Evolutionary conservation across 2,888 invertebrate species (phyloP), one percentile per base, ranked within the genome.

Genomic region (Rhingia campestris): DNA sequence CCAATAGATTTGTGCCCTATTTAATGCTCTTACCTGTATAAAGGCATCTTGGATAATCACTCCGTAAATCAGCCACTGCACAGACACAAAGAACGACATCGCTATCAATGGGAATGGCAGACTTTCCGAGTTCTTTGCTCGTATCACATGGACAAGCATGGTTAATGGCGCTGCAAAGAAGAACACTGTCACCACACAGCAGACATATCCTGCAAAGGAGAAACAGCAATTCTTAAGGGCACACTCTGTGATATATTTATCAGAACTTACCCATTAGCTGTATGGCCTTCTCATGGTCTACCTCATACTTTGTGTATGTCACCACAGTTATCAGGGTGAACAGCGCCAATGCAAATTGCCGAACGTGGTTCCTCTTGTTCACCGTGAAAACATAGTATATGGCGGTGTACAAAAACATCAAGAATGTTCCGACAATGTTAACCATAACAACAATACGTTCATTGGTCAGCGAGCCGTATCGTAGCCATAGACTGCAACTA

Each of bases 11-110:
- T 22, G 22, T 22, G 22, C 22, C 22, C 22, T 30, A 49, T 7
- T 4, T 30, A 1, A 0, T 12, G 9, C 0, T 41, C 32, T 90
- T 92, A 97, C 97, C 93, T 95, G 94, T 88, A 98, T 94, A 92
- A 95, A 97, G 53, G 92, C 90, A 91, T 98, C 97, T 63, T 94
- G 92, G 86, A 96, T 93, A 56, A 97, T 92, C 63, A 94, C 90
- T 37, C 98, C 98, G 92, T 98, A 98, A 2, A 95, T 90, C 86
- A 95, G 94, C 98, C 98, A 98, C 87, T 97, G 94, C 32, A 94
- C 91, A 6, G 96, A 95, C 5, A 97, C 96, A 64, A 97, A 91
- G 90, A 97, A 95, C 43, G 96, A 96, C 89, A 96, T 94, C 49
- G 96, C 91, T 90, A 98, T 97, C 88, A 98, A 93, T 4, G 97